Base-by-base conservation (phyloP, 2,113 vertebrate species). In the Gambusia affinis region DNA sequence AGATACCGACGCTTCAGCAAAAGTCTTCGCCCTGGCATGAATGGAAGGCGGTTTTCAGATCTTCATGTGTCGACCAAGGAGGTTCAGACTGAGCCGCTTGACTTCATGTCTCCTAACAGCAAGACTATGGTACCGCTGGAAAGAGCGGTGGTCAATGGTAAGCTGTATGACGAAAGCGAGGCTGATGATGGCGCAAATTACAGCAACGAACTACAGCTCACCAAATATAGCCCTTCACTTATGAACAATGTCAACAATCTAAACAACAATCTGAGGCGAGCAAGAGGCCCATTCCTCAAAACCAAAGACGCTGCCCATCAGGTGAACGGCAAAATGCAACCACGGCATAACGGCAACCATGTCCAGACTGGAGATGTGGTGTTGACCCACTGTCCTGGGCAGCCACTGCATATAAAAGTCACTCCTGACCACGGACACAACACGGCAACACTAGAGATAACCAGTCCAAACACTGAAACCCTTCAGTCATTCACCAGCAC, bases 331-430 rank as follows among this genome's bases (percentile, higher is more conserved):
- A 97, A 96, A 90, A 88, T 94, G 86, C 92, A 91, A 29, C 86
- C 92, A 17, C 95, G 96, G 79, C 94, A 95, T 75, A 98, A 97
- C 2, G 92, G 95, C 70, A 96, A 92, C 85, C 95, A 94, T 8
- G 89, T 95, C 31, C 97, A 97, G 88, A 90, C 96, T 65, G 96
- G 95, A 78, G 97, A 99, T 30, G 87, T 99, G 22, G 95, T 99
- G 64, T 86, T 99, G 81, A 97, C 95, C 67, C 96, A 97, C 73
- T 97, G 94, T n/a, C 96, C 96, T 3, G 98, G 97, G 3, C 97
- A 98, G 76, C 97, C 96, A 19, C 95, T 99, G 86, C 97, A 98
- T 70, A 98, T 99, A 83, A 98, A 98, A 88, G 97, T 99, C 64
- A 98, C 97, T 72, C 98, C 98, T 65, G 97, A 99, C 73, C 96